phyloP scores from a whole-genome alignment of 2,797 vertebrate genomes.

The Margarornis squamiger region DNA sequence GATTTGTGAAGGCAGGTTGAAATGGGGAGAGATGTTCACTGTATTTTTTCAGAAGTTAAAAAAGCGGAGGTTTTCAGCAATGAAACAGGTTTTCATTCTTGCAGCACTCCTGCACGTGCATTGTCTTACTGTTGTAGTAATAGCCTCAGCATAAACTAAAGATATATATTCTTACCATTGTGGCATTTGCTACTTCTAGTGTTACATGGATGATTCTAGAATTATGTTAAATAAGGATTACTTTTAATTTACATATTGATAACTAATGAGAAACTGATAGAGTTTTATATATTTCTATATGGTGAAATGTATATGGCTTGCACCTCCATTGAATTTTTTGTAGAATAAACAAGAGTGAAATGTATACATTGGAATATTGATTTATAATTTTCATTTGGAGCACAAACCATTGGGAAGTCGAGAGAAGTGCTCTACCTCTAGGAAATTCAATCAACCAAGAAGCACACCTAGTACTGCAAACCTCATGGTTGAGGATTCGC shows the following conservation, averaged over 20 bases:
- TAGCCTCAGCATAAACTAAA: background rate
- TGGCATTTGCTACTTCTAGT: conserved; percentile 16
- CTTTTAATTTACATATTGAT: conserved; percentile 27
- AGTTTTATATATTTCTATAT: conserved; percentile 55
- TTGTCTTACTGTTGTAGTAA: conserved; percentile 24
- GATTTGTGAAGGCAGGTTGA: background rate
- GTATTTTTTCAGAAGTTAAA: background rate
- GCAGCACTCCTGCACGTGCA: background rate
- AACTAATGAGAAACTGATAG: background rate
- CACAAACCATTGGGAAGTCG: background rate
- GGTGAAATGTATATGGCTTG: conserved; percentile 48
- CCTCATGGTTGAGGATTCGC: background rate
- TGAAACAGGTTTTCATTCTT: background rate
- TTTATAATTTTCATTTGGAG: conserved; percentile 32
- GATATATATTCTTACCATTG: background rate
- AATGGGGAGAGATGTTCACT: background rate
- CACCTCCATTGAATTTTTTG: conserved; percentile 20
- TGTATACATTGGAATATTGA: conserved; percentile 7
- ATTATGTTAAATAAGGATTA: conserved; percentile 14
- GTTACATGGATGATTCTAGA: background rate
- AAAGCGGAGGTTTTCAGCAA: background rate
- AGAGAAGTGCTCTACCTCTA: background rate
- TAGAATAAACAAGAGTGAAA: conserved; percentile 63
- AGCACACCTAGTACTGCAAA: background rate
- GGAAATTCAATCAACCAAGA: background rate